A percentile compares a stretch with the other conserved stretches of the same genome.
These are phyloP conservation scores for Stigmatopora argus DNA, from an alignment of 2,113 vertebrate species.

Conservation along the genomic window DNA sequence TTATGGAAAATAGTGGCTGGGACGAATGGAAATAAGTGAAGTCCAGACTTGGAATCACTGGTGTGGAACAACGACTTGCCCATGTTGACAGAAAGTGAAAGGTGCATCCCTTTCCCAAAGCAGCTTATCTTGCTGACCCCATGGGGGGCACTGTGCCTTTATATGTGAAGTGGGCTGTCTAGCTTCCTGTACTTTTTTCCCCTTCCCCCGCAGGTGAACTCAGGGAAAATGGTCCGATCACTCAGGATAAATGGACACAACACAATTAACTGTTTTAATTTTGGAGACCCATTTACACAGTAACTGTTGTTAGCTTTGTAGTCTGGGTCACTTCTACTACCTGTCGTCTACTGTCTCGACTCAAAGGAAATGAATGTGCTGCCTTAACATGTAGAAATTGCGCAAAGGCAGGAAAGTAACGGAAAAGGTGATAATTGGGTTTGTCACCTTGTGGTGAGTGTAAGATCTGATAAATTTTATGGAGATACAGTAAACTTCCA, in stretches of 20 bases:
- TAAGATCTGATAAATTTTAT: constrained; percentile 22
- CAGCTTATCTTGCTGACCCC: constrained; percentile 52
- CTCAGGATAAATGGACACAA: not conserved
- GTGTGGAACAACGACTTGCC: constrained; percentile 39
- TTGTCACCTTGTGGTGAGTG: constrained; percentile 15
- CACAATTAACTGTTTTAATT: not conserved
- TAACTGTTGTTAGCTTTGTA: not conserved
- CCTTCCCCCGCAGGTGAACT: constrained; percentile 18
- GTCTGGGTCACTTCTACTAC: not conserved
- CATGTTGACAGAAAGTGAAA: constrained; percentile 61
- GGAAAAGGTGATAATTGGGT: constrained; percentile 13
- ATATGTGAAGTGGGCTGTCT: constrained; percentile 5
- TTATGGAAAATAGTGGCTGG: not conserved
- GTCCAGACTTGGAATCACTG: constrained; percentile 36
- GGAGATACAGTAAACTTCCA: constrained; percentile 17
- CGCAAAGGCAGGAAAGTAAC: constrained; percentile 2
- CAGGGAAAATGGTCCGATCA: constrained; percentile 14
- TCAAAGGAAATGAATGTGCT: not conserved
- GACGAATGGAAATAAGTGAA: constrained; percentile 2
- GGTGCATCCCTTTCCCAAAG: constrained; percentile 47
- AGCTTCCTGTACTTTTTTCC: constrained; percentile 5
- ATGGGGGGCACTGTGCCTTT: constrained; percentile 24
- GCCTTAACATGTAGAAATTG: not conserved
- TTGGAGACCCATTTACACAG: not conserved
- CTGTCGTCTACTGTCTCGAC: not conserved